phyloP scores from a whole-genome alignment of 2,113 vertebrate species.

The Spheniscus mendiculus region DNA sequence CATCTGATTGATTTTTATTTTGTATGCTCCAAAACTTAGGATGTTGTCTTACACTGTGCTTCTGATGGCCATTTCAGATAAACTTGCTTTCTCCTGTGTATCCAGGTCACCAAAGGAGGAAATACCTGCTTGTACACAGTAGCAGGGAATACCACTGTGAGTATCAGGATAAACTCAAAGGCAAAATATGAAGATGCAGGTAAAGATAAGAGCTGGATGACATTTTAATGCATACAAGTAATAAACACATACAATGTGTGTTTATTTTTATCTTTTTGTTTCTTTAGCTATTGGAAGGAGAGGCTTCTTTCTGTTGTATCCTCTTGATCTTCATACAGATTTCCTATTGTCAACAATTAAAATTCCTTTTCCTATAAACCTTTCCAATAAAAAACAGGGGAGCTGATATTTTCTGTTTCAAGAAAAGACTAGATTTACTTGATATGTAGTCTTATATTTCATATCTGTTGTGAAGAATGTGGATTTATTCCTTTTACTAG shows the following conservation, averaged over 20 bases:
- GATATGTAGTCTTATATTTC: background rate
- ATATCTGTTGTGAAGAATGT: background rate
- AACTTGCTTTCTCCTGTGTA: background rate
- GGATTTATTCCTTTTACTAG: background rate
- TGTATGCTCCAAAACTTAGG: background rate
- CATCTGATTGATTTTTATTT: background rate
- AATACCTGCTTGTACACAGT: background rate
- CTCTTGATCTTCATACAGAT: background rate
- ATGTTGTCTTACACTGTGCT: background rate
- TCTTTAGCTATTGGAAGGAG: background rate
- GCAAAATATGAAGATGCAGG: background rate
- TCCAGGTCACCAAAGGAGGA: background rate
- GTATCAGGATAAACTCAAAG: background rate
- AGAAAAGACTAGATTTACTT: background rate
- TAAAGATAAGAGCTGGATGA: background rate
- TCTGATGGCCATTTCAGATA: background rate
- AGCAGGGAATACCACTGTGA: background rate
- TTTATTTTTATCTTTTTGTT: background rate
- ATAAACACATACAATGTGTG: background rate
- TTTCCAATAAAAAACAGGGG: background rate
- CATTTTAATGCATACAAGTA: background rate
- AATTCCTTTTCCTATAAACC: background rate
- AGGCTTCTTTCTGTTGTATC: background rate
- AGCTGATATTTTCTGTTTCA: background rate
- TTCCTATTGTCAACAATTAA: background rate